Evolutionary conservation across 2,113 vertebrate species (phyloP), one percentile per base, ranked within the genome.

Genomic region (Ascaphus truei): DNA sequence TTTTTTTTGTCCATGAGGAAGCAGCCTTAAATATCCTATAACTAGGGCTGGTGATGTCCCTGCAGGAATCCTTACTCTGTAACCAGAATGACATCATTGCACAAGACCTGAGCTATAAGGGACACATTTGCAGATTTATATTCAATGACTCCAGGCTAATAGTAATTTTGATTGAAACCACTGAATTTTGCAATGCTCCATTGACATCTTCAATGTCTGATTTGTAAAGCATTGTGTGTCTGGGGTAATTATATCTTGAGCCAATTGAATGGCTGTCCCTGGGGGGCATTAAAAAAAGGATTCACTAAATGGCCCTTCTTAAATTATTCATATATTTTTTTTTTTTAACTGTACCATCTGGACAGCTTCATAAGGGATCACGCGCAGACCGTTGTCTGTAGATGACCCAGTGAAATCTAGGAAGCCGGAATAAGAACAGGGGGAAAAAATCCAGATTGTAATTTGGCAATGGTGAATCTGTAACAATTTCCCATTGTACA

Each of bases 321-420:
- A 88, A 90, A 90, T 91, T 88, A 90, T 90, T 79, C 81, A 90
- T 84, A 77, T 84, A 81, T 79, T 83, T 77, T 87, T 87, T 90
- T 79, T 83, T 77, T 87, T 87, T 90, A 89, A 88, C 85, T 1
- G 0, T 80, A 76, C 85, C 86, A 89, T 90, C 86, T 91, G 86
- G 85, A 84, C 74, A 73, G 64, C 73, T 84, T 82, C 57, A 30
- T 41, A 71, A 25, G 57, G 31, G 56, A 71, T 71, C 57, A 52
- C 22, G 52, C 29, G 48, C 57, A 52, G 67, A 60, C 67, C 60
- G 56, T 45, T 71, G 67, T 71, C 67, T 60, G 20, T 61, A 9
- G 57, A 39, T 71, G 67, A 71, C 67, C 67, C 56, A 61, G 30
- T 60, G 66, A 59, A 69, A 69, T 23, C 45, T 51, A 69, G 61